Evolutionary conservation across 1,140 invertebrate species (phyloP), one percentile per base, ranked within the genome.

Genomic region (Limonius californicus): DNA sequence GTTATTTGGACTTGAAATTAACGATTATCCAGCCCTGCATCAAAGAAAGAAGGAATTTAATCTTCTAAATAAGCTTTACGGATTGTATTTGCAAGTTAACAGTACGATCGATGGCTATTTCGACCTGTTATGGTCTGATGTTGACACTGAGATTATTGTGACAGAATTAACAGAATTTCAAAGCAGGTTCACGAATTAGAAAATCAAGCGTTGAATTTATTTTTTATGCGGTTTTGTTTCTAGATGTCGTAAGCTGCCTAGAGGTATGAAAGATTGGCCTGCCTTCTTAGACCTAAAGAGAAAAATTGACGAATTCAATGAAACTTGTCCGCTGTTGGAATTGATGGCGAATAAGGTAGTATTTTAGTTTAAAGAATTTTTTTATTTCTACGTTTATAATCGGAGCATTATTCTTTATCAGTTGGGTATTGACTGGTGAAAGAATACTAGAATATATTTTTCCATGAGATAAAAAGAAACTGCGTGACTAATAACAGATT

Each of bases 231-330:
- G 54, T n/a, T 6, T 32, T 6, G 4, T 32, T 54, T 71, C 20
- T 27, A 88, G 88, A 70, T 91, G 89, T 72, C 83, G 87, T 2
- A 89, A 89, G 68, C 77, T 95, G 30, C 92, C 92, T 0, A 87
- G 84, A 77, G 90, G 82, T 6, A 86, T 95, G 82, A 90, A 90
- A 79, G 89, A 91, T 59, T 95, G 92, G 92, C 90, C 90, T 2
- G 93, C 92, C 0, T 96, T 83, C 76, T 85, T 89, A 20, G 90
- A 93, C 67, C 76, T 95, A 50, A 94, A 92, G 67, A 90, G 89
- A 65, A 94, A 90, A 73, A 93, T 96, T 65, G 91, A 94, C 64
- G 91, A 95, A 68, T 95, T 95, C 72, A 94, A 89, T 72, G 89
- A 94, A 72, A 91, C 88, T 57, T 92, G 91, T 71, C 92, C 92